Base-by-base conservation (phyloP, 2,888 invertebrate species). In the Pilophorus perplexus region DNA sequence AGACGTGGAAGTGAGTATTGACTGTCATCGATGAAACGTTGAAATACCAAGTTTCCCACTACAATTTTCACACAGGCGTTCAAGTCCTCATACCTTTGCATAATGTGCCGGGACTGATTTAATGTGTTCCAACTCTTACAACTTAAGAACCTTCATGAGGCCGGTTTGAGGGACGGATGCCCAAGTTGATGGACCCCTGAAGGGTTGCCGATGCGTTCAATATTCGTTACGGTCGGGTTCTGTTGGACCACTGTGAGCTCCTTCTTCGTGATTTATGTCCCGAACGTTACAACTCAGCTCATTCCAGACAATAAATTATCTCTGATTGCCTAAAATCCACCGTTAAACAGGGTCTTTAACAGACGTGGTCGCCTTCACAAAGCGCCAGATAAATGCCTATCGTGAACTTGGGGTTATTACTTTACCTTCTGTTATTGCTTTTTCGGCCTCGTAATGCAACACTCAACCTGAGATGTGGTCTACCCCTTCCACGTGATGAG, bases 291-390 rank as follows among this genome's bases (percentile, higher is more conserved):
- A 37, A 55, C 55, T 38, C 55, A 18, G 27, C 25, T 55, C 55
- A 55, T 55, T 55, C 55, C 55, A 28, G 55, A 38, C 38, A 18
- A 55, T 55, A 55, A 55, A 55, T 55, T 55, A 55, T 55, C 55
- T 37, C 22, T 55, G 55, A 55, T 55, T 55, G 55, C 55, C 55
- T 55, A 55, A 55, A 55, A 55, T 55, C 55, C 55, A 55, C 55
- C 55, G 55, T 55, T 55, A 55, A 55, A 55, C 28, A 14, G 54
- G 54, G 14, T 54, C 20, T 38, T 38, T 14, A 55, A 55, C 55
- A 37, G 55, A 42, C 42, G 42, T 5, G 42, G 42, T 42, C 42
- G 10, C 42, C 14, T 42, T 42, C 5, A 10, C 10, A 42, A 55
- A 55, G 55, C 55, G 55, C 55, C 55, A 18, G 37, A 10, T 27